Conservation (phyloP, 2,113 vertebrate genomes). For the Halichoeres trimaculatus region DNA sequence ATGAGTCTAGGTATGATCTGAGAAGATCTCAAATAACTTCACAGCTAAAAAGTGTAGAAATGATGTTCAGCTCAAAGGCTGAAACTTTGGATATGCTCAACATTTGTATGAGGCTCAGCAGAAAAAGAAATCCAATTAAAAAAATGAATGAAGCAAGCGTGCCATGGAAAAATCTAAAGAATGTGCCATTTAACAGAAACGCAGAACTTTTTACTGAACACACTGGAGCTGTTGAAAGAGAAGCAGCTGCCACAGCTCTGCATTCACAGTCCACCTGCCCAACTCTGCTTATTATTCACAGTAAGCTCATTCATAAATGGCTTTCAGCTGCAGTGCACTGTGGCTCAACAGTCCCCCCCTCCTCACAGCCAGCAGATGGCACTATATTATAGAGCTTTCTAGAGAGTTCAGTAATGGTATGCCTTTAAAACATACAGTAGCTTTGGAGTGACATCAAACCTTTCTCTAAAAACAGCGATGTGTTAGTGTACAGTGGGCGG, state of each 20-base stretch:
- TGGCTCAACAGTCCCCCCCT: constrained; percentile 13
- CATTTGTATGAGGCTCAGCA: neutral
- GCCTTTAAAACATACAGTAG: neutral
- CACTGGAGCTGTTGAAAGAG: constrained; percentile 11
- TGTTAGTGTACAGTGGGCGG: neutral
- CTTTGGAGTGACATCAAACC: constrained; percentile 4
- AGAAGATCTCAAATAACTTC: too few species aligned
- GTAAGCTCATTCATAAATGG: constrained; percentile 56
- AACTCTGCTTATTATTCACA: constrained; percentile 42
- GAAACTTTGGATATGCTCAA: neutral
- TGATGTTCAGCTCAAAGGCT: neutral
- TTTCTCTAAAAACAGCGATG: constrained; percentile 1
- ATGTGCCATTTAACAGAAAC: constrained; percentile 1
- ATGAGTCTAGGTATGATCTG: too few species aligned
- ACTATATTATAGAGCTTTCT: constrained; percentile 19
- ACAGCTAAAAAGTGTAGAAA: too few species aligned
- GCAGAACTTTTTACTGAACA: neutral
- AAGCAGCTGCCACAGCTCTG: constrained; percentile 28
- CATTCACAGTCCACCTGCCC: constrained; percentile 21
- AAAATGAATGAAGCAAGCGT: neutral
- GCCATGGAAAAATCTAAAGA: neutral
- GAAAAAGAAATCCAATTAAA: neutral
- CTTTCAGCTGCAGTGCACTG: constrained; percentile 55
- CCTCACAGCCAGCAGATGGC: constrained; percentile 63
- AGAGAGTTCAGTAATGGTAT: constrained; percentile 12